phyloP scores from a whole-genome alignment of 2,888 invertebrate species.

The Drosophila colorata region DNA sequence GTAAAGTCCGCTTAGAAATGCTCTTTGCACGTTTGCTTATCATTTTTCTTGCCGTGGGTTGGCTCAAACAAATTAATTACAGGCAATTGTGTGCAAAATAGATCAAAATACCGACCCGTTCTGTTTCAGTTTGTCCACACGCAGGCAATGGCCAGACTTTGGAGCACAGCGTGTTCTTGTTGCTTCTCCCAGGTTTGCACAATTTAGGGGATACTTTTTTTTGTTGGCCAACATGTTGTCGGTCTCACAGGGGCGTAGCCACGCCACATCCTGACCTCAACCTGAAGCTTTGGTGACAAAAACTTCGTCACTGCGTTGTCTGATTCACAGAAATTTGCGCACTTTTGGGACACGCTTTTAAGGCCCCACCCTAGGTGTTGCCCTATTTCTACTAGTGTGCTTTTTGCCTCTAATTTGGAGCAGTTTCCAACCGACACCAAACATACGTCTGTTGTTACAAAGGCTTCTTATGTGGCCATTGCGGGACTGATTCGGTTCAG shows the following conservation, averaged over 20 bases:
- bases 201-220: conserved; percentile 4
- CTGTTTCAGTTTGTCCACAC: conserved; percentile 1
- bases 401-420: conserved; percentile 51
- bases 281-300: conserved; percentile 30
- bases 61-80: conserved; percentile 49
- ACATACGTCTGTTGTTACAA: conserved; percentile 45
- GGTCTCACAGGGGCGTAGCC: conserved; percentile 55
- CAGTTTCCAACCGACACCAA: conserved; percentile 7
- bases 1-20: not conserved
- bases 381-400: conserved; percentile 11
- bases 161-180: not conserved
- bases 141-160: conserved; percentile 5
- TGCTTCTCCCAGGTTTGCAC: not conserved
- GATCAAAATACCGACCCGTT: conserved; percentile 30
- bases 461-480: conserved; percentile 19
- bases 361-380: conserved; percentile 19
- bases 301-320: conserved; percentile 11
- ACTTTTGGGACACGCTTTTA: conserved; percentile 53
- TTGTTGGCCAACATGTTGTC: conserved; percentile 31
- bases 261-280: conserved; percentile 44
- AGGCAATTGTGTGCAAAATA: conserved; percentile 22
- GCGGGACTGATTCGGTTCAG: conserved; percentile 10
- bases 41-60: conserved; percentile 29
- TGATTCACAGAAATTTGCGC: conserved; percentile 33
- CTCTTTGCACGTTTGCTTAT: conserved; percentile 16